phyloP scores from a whole-genome alignment of 2,797 vertebrate genomes.

The Fratercula arctica region DNA sequence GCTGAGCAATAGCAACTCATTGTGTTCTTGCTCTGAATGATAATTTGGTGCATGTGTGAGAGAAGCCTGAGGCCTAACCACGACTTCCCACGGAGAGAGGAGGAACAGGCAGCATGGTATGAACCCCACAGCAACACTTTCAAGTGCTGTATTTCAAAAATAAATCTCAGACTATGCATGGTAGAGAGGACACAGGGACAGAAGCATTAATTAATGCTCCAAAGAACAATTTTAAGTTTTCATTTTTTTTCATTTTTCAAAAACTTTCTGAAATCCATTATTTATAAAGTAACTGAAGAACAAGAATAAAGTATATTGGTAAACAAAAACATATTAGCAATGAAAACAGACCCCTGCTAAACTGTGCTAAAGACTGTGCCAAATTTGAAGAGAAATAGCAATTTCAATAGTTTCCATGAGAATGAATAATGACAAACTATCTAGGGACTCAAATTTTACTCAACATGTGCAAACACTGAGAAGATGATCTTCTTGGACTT shows the following conservation, averaged over 20 bases:
- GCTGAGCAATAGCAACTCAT: neutral
- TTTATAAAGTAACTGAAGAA: neutral
- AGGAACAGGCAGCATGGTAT: neutral
- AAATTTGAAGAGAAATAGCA: neutral
- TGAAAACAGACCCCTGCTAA: neutral
- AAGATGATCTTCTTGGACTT: neutral
- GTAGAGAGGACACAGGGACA: neutral
- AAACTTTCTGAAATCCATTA: neutral
- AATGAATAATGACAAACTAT: neutral
- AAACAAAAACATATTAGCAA: neutral
- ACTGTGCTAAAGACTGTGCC: neutral
- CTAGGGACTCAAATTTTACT: neutral
- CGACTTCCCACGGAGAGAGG: neutral
- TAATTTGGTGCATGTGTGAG: slow-evolving; percentile 12
- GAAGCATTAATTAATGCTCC: neutral
- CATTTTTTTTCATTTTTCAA: neutral
- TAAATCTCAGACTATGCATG: neutral
- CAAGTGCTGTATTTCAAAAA: slow-evolving; percentile 22
- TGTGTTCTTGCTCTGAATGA: slow-evolving; percentile 10
- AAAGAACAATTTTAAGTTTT: neutral
- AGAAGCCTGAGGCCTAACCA: slow-evolving; percentile 30
- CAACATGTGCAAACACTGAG: neutral
- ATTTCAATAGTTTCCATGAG: neutral
- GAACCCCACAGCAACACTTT: slow-evolving; percentile 29
- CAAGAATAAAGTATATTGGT: neutral